Evolutionary conservation across 2,113 vertebrate species (phyloP), one percentile per base, ranked within the genome.

Genomic region (Madoqua kirkii): DNA sequence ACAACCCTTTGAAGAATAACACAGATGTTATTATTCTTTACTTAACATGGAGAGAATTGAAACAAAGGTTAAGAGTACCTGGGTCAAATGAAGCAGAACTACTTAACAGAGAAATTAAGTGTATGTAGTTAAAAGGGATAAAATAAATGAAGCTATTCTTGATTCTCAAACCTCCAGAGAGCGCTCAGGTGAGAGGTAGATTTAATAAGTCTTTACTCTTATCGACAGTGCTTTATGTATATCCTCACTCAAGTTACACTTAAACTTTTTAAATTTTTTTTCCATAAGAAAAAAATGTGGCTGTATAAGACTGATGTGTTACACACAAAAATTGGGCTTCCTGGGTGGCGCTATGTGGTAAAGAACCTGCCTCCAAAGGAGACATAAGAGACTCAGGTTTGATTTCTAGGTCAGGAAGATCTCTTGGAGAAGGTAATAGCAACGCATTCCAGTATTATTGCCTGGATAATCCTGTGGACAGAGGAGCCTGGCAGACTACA

Each of bases 91-190:
- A 48, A 93, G 82, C 64, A 88, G 57, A 96, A 95, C 52, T 81
- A 48, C 52, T 93, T 94, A 74, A 96, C 52, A 96, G 57, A 88
- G 57, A 96, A 96, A 97, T 95, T 93, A 96, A 96, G 45, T 96
- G 92, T 31, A n/a, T 84, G 6, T 52, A 40, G 82, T 57, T 96
- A 52, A 91, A 94, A 84, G 4, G 33, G 48, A 96, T 92, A 87
- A 87, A 57, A 12, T 14, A 84, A 57, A 12, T 14, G 40, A 90
- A 88, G 29, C 43, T 84, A 54, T 60, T 9, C 43, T 85, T 10
- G 25, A 59, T 95, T 91, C 40, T 9, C 52, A 96, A 81, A 62
- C 21, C 57, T 93, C 74, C 36, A 74, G 95, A 88, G 57, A 92
- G 16, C 33, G 13, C 33, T 57, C 57, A 85, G 17, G 43, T 3